Conservation (phyloP, 2,888 invertebrate species). For the Gisinianus flammeolus region DNA sequence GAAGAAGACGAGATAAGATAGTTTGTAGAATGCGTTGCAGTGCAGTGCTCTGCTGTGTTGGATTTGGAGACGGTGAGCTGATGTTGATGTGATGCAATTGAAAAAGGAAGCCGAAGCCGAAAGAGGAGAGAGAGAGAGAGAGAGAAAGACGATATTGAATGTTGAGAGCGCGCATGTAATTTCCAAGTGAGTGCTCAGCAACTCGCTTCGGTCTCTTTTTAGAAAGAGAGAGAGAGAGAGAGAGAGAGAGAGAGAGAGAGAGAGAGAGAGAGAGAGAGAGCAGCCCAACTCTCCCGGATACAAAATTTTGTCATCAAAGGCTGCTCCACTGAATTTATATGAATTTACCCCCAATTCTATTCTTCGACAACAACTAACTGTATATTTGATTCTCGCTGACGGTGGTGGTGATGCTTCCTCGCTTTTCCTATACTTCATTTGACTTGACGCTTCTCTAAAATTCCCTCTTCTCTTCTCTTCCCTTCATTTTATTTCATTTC, state of each 20-base stretch:
- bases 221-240: too few relatives aligned
- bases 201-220: constrained; percentile 55
- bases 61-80: background rate
- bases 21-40: background rate
- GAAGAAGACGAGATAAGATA: constrained; percentile 20
- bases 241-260: too few relatives aligned
- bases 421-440: constrained; percentile 6
- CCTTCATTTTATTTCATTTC: constrained; percentile 13
- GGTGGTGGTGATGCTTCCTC: constrained; percentile 15
- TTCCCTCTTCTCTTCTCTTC: constrained; percentile 16
- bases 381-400: constrained; percentile 30
- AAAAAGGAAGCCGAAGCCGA: constrained; percentile 18
- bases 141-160: constrained; percentile 48
- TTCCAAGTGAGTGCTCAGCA: constrained; percentile 57
- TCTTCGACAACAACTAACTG: constrained; percentile 29
- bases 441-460: background rate
- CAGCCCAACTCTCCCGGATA: constrained; percentile 51
- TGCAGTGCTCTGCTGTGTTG: background rate
- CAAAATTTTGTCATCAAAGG: constrained; percentile 58
- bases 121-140: constrained; percentile 12
- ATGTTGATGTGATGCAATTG: background rate
- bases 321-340: constrained; percentile 54
- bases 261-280: too few relatives aligned
- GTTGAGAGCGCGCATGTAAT: constrained; percentile 57
- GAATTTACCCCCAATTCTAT: constrained; percentile 40